Base-by-base conservation (phyloP, 2,797 vertebrate species). In the Amniataba percoides region DNA sequence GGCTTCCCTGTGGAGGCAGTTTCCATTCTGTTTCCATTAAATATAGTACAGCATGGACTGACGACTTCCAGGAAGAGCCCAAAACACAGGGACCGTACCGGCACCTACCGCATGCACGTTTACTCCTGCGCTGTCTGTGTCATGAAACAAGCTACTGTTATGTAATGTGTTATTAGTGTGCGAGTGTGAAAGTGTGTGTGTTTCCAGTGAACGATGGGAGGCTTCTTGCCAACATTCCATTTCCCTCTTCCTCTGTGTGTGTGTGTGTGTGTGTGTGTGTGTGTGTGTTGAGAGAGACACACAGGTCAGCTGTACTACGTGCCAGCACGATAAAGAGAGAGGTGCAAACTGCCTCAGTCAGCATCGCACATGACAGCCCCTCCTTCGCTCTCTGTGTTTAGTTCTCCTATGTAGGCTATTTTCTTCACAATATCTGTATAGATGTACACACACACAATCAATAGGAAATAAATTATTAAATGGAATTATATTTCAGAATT, bases 291-390 rank as follows among this genome's bases (percentile, higher is more conserved):
- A 19, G 25, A 71, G 53, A 74, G 49, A 69, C 46, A 75, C 77
- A 71, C 80, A 61, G 84, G 84, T 88, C 83, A 87, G 83, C 77
- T 70, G 56, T 79, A 75, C 77, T 80, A 65, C 0, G 62, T 78
- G 81, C 81, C 82, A 82, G 63, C 79, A 74, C 31, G 48, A 73
- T 61, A 75, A 43, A 81, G 66, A 61, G 63, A 63, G 67, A 80
- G 74, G 69, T 75, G 82, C 77, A 87, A 90, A 89, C 52, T n/a
- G 88, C 82, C 45, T 78, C 62, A 74, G 31, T 92, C 89, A 89
- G 90, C 89, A n/a, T 76, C 76, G 70, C 85, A 85, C 73, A 70
- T 42, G 5, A 62, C 78, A 70, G 27, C 39, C 49, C 53, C 27
- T 4, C 27, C 27, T 27, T 48, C 23, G 49, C 13, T 76, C 52